phyloP scores from a whole-genome alignment of 2,888 invertebrate genomes.

The Drosophila anceps region DNA sequence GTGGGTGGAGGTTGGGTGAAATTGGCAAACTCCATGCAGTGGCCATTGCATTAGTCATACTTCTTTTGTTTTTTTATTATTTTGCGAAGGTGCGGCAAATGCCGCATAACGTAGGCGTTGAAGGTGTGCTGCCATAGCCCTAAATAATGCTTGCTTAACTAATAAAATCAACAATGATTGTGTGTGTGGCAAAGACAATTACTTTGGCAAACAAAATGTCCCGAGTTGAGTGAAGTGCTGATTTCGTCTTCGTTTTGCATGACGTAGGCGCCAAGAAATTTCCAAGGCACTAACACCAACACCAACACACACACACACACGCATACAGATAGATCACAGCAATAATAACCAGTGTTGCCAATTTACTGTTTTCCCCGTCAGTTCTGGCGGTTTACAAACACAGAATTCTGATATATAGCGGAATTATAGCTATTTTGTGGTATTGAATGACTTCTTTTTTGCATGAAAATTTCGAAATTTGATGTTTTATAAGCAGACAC shows the following conservation, averaged over 20 bases:
- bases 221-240: constrained; percentile 48
- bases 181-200: constrained; percentile 67
- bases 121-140: constrained; percentile 27
- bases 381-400: no score
- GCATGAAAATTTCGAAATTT: no score
- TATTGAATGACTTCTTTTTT: no score
- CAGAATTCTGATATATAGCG: no score
- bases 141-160: constrained; percentile 50
- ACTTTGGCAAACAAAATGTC: constrained; percentile 62
- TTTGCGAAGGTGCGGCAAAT: constrained; percentile 35
- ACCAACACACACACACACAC: constrained; percentile 18
- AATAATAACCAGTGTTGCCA: no score
- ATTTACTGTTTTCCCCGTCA: no score
- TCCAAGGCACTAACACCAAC: constrained; percentile 24
- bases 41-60: constrained; percentile 62
- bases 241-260: constrained; percentile 50
- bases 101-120: constrained; percentile 26
- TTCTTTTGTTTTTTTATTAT: background rate
- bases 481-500: no score
- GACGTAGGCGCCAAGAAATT: constrained; percentile 67
- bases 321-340: background rate
- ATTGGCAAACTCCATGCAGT: constrained; percentile 20
- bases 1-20: background rate
- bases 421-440: no score
- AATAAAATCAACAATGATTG: constrained; percentile 68